These are phyloP conservation scores for human DNA, from an alignment of 2,113 vertebrate species.

Conservation along the genomic window GRCh38 chr2:192465001-192465500, in stretches of 20 bases:
- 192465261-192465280: not conserved
- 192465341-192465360: conserved; percentile 40
- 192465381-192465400: not conserved
- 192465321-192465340: conserved; percentile 44
- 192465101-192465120: not conserved
- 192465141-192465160: not conserved
- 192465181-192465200: not conserved
- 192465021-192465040: not conserved
- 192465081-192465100: not conserved
- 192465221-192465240: not conserved
- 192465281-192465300: not conserved
- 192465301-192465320: not conserved
- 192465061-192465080: not conserved
- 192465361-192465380: conserved; percentile 22
- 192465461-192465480: conserved; percentile 5
- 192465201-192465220: conserved; percentile 21
- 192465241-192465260: not conserved
- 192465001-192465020: not conserved
- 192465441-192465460: not conserved
- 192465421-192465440: not conserved
- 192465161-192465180: not conserved
- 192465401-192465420: conserved; percentile 27
- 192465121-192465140: not conserved
- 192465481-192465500: not conserved
- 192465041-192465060: not conserved